phyloP scores from a whole-genome alignment of 2,888 invertebrate genomes.

The Plagodis dolabraria region DNA sequence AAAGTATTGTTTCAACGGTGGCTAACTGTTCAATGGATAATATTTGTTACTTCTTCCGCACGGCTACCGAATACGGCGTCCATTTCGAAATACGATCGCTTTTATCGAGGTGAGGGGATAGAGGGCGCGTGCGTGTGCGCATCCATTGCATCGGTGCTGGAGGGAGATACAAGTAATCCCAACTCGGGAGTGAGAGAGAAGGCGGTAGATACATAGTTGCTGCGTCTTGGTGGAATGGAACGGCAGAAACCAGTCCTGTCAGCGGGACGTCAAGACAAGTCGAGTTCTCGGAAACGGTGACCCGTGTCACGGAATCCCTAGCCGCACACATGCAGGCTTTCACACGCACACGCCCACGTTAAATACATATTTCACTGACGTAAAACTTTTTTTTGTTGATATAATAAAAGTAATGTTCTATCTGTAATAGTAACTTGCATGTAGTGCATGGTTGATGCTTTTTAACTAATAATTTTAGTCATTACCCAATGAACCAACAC shows the following conservation, averaged over 20 bases:
- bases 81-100: constrained; percentile 77
- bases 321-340: constrained; percentile 56
- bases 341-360: constrained; percentile 51
- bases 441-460: no score
- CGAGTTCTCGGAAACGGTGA: constrained; percentile 83
- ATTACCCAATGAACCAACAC: no score
- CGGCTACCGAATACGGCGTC: constrained; percentile 76
- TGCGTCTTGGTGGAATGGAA: constrained; percentile 69
- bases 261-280: constrained; percentile 83
- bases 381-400: constrained; percentile 59
- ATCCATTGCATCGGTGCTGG: constrained; percentile 67
- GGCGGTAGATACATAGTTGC: constrained; percentile 70
- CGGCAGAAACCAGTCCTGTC: constrained; percentile 83
- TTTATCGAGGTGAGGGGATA: constrained; percentile 75
- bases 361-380: constrained; percentile 45
- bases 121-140: constrained; percentile 79
- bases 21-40: constrained; percentile 57
- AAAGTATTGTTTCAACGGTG: no score
- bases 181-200: constrained; percentile 57
- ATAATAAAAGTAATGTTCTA: constrained; percentile 35
- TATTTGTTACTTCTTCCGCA: constrained; percentile 67
- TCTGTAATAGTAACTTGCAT: no score
- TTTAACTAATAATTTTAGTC: no score
- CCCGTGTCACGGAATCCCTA: constrained; percentile 85
- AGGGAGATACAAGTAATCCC: constrained; percentile 48